Evolutionary conservation across 2,797 vertebrate genomes (phyloP), one percentile per base, ranked within the genome.

Genomic region (Perdix hodgsoniae): DNA sequence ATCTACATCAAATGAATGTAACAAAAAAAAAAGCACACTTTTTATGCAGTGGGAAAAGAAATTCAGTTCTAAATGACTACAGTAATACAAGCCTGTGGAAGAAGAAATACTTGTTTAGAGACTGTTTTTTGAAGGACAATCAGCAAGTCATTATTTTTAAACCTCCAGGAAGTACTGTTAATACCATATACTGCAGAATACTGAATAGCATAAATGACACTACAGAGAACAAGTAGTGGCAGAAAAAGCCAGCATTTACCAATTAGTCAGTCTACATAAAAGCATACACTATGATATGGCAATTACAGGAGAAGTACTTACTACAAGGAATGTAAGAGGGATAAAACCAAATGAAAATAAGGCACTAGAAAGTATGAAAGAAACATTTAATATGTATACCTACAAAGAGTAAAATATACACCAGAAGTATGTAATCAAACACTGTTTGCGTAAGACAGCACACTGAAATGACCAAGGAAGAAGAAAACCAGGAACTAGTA

Each of bases 261-360:
- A 94, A 87, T 95, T 97, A 96, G 91, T 91, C 75, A 81, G 83
- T 95, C 91, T 92, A 72, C 86, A 78, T 86, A 93, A 95, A 95
- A 78, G 88, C 33, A 1, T 91, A 79, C 77, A 86, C 81, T 93
- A 83, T 92, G 94, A 96, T 83, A 96, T 78, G 88, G 71, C 81
- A 97, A 96, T 94, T 95, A 88, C 74, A 81, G 91, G 80, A 92
- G 77, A 83, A 92, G 61, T 50, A 78, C 56, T 94, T 63, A 81
- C 59, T 91, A 79, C 45, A 49, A 61, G 78, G 54, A 78, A 67
- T 42, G 21, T 54, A 74, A 90, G 44, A 59, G 29, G 80, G 56
- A 92, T 81, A 94, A 96, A 95, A 78, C 47, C 56, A 64, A 92
- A 81, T 79, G 60, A 74, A 92, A 95, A 86, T 74, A 47, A 49